Evolutionary conservation across 2,113 vertebrate species (phyloP).

Genomic region (Sinosuthora webbiana): DNA sequence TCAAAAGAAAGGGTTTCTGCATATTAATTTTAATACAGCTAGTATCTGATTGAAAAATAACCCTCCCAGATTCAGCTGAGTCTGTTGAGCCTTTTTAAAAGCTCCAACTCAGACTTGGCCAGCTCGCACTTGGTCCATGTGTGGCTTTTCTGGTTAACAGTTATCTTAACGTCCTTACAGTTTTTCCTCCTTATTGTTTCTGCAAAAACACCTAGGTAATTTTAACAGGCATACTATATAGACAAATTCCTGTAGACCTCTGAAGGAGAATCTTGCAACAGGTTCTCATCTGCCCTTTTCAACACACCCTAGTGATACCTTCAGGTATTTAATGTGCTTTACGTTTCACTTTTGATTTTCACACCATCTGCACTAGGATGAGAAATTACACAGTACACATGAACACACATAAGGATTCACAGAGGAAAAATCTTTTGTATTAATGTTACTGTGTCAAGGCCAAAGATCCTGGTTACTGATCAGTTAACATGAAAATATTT

Average conservation of each 20-base stretch:
- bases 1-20: not conserved
- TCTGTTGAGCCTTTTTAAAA: slow-evolving; percentile 1
- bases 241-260: not conserved
- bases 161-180: not conserved
- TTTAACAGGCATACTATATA: not conserved
- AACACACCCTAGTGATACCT: not conserved
- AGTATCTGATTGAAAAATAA: not conserved
- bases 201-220: not conserved
- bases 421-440: not conserved
- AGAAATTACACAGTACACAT: not conserved
- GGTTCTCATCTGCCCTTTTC: not conserved
- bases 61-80: not conserved
- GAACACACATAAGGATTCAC: not conserved
- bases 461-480: not conserved
- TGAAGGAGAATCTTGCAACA: not conserved
- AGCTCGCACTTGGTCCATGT: not conserved
- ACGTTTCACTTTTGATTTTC: not conserved
- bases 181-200: not conserved
- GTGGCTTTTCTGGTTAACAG: not conserved
- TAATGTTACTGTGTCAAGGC: not conserved
- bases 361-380: not conserved
- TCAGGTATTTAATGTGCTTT: not conserved
- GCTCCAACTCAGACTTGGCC: not conserved
- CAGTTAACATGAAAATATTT: not conserved
- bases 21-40: not conserved